Evolutionary conservation across 2,888 invertebrate genomes (phyloP), one percentile per base, ranked within the genome.

Genomic region (Sarcophaga carnaria): DNA sequence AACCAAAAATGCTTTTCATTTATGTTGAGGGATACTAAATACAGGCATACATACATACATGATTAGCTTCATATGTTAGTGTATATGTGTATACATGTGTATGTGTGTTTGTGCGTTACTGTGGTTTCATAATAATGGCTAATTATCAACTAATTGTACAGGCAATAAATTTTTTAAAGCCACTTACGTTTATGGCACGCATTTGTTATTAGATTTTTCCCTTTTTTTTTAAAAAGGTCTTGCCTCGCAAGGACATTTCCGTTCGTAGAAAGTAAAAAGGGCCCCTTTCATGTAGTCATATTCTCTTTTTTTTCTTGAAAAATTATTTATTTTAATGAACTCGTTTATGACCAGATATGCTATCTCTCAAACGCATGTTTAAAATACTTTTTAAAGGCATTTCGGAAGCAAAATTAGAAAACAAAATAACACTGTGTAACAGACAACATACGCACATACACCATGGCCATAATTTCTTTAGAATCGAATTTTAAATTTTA

Each of bases 101-200:
- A 17, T 66, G 47, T 62, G 14, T 17, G 8, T 69, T 3, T 54
- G 54, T 14, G 1, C 17, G 54, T 14, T 54, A 54, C 17, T 54
- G 86, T 72, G 87, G 71, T 79, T 84, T 81, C 81, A 79, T 84
- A 83, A 86, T 77, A 83, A 87, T 79, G 76, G 79, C 81, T 87
- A 87, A 87, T 87, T 87, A 87, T 81, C 87, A 87, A 79, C 83
- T 84, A 87, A 87, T 87, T 87, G 84, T 76, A 75, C 70, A 67
- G 70, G 83, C 77, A 75, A 87, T 84, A 87, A 81, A 87, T 87
- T 84, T 74, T 83, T 75, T 62, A 79, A 84, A 87, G 87, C 87
- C 79, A 84, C 87, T 84, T 84, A 81, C 81, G 69, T 70, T 80
- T 83, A 77, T 78, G 86, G 54, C 80, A 83, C 78, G 45, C 69